A percentile compares a stretch with the other conserved stretches of the same genome.
Evolutionary conservation across 1,140 invertebrate genomes (phyloP).

Genomic region (Probaryconus sp.): DNA sequence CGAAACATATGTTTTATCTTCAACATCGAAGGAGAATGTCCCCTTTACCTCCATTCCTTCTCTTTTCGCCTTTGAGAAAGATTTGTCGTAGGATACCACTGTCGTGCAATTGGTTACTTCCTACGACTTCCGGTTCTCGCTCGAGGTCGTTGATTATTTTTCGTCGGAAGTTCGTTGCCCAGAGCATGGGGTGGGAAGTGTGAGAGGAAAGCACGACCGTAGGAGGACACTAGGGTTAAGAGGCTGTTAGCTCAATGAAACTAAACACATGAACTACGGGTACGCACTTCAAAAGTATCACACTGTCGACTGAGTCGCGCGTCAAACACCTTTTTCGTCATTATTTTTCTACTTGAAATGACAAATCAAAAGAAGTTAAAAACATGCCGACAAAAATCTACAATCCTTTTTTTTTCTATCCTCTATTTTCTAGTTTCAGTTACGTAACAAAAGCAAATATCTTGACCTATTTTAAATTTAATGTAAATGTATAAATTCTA

Average conservation of each 20-base stretch:
- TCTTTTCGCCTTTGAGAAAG: constrained; percentile 49
- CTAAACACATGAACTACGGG: constrained; percentile 12
- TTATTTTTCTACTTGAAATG: too few relatives aligned
- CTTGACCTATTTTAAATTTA: too few relatives aligned
- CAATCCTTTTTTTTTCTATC: too few relatives aligned
- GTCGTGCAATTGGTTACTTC: constrained; percentile 72
- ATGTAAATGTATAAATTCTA: too few relatives aligned
- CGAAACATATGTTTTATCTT: constrained; percentile 1
- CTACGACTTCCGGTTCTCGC: constrained; percentile 73
- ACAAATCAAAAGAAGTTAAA: too few relatives aligned
- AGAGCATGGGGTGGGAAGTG: constrained; percentile 34
- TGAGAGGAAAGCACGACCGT: constrained; percentile 27
- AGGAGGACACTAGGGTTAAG: constrained; percentile 38
- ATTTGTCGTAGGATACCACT: constrained; percentile 59
- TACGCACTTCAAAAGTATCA: constrained; percentile 12
- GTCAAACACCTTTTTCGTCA: constrained; percentile 1
- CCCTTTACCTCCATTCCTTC: constrained; percentile 16
- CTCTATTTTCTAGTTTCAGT: too few relatives aligned
- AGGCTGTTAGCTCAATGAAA: constrained; percentile 47
- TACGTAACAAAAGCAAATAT: too few relatives aligned
- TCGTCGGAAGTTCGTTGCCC: constrained; percentile 71
- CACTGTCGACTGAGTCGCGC: not conserved
- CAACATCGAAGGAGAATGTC: constrained; percentile 14
- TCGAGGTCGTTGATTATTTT: constrained; percentile 71
- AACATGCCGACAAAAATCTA: too few relatives aligned